phyloP scores from a whole-genome alignment of 2,888 invertebrate species.

The Odiellus spinosus region DNA sequence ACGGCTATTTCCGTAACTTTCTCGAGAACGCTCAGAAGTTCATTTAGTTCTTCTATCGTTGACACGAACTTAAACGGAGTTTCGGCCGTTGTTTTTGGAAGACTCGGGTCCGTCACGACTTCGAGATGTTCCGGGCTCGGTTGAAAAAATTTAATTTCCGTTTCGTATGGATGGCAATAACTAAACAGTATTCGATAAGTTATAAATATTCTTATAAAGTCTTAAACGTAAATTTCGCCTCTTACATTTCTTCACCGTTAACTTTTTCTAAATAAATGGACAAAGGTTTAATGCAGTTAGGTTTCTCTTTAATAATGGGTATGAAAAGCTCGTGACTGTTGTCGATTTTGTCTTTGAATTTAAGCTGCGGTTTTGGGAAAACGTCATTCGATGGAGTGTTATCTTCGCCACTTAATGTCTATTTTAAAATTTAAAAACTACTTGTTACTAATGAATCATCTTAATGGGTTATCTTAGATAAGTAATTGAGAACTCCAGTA shows the following conservation, averaged over 20 bases:
- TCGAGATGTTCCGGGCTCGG: slow-evolving; percentile 39
- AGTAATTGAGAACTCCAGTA: too few relatives aligned
- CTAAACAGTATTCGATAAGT: slow-evolving; percentile 33
- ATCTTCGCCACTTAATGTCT: slow-evolving; percentile 29
- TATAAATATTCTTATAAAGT: too few relatives aligned
- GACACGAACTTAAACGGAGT: slow-evolving; percentile 54
- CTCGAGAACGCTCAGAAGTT: slow-evolving; percentile 48
- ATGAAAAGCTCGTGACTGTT: slow-evolving; percentile 63
- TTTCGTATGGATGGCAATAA: slow-evolving; percentile 73
- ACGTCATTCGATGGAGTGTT: too few relatives aligned
- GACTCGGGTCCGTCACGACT: slow-evolving; percentile 27
- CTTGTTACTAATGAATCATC: slow-evolving; percentile 31
- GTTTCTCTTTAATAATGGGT: slow-evolving; percentile 69
- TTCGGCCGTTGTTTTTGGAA: slow-evolving; percentile 38
- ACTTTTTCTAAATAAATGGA: slow-evolving; percentile 52
- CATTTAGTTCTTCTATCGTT: slow-evolving; percentile 44
- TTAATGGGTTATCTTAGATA: too few relatives aligned
- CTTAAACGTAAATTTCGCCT: background rate
- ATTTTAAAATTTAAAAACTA: slow-evolving; percentile 27
- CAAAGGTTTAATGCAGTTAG: slow-evolving; percentile 66
- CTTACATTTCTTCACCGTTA: slow-evolving; percentile 36
- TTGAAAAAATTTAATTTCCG: slow-evolving; percentile 58
- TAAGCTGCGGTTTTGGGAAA: slow-evolving; percentile 59
- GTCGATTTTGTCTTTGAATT: slow-evolving; percentile 68
- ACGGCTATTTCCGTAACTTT: slow-evolving; percentile 60